Conservation (phyloP, 2,888 invertebrate species). For the Phortica okadai region DNA sequence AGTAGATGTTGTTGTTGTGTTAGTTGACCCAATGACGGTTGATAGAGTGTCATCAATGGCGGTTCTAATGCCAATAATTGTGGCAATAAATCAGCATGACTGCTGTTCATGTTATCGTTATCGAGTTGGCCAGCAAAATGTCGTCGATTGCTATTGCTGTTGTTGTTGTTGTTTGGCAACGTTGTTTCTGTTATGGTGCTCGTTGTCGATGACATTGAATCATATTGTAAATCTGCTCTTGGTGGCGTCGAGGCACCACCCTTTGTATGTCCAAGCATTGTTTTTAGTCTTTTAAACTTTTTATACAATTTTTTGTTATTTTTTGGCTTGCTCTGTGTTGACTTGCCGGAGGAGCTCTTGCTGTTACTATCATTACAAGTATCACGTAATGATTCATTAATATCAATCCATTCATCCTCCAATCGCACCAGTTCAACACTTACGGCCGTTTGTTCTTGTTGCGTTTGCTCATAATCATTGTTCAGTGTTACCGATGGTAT, state of each 20-base stretch:
- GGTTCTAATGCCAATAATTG: conserved; percentile 51
- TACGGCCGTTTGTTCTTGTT: too few relatives aligned
- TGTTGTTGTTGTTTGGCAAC: too few relatives aligned
- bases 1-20: conserved; percentile 24
- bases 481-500: too few relatives aligned
- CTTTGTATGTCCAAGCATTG: too few relatives aligned
- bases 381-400: neutral
- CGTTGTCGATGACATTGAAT: conserved; percentile 32
- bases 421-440: neutral
- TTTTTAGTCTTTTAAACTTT: neutral
- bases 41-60: conserved; percentile 3
- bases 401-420: conserved; percentile 1
- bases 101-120: conserved; percentile 48
- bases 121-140: conserved; percentile 52
- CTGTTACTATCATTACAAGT: neutral
- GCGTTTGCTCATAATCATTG: too few relatives aligned
- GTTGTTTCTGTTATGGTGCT: too few relatives aligned
- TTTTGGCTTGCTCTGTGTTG: neutral
- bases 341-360: neutral
- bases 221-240: neutral
- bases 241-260: too few relatives aligned
- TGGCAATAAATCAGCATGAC: conserved; percentile 53
- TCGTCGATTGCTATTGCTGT: conserved; percentile 50
- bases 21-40: neutral
- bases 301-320: neutral